Base-by-base conservation (phyloP, 2,113 vertebrate species). In the Butorides virescens region DNA sequence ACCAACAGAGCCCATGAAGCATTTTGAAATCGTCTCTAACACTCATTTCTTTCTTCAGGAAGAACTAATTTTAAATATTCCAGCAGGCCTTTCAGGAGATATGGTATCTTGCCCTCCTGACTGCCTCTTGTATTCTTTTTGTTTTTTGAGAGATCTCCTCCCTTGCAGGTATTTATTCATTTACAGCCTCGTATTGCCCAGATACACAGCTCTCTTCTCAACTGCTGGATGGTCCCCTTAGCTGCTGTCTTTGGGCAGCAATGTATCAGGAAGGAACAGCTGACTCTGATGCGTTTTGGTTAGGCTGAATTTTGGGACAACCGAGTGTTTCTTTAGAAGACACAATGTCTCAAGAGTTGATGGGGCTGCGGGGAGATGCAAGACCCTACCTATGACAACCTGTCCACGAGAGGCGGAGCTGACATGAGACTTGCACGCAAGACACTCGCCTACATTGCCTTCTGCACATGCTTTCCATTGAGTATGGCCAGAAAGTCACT, bases 381-480 rank as follows among this genome's bases (percentile, higher is more conserved):
- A 39, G 59, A 81, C 34, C 7, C 15, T 5, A 17, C 13, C 11
- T n/a, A 10, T 0, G 3, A 18, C 27, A 84, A 4, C 27, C 9
- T 77, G 13, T 36, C 8, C 1, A 2, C 46, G 0, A 1, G 15
- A 25, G 11, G 37, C 37, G 78, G 58, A 79, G 27, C 39, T 90
- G 67, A 61, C 9, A 1, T n/a, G 42, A 26, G 20, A 23, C 17
- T 59, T 7, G 0, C 8, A 26, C 3, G 10, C 0, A 3, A 50
- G 36, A 37, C 30, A 4, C 20, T 73, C 0, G 0, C 39, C 23
- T 39, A 0, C 13, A 2, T 81, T 88, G 56, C 39, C 32, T 74
- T 75, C 65, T 67, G 42, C 16, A 9, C 7, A 0, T 25, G 36
- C 27, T 59, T 92, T 81, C 36, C 27, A 7, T 22, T 29, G 29